These are phyloP conservation scores for Psittacula cyanocephala DNA, from an alignment of 2,113 vertebrate genomes.

Conservation along the genomic window DNA sequence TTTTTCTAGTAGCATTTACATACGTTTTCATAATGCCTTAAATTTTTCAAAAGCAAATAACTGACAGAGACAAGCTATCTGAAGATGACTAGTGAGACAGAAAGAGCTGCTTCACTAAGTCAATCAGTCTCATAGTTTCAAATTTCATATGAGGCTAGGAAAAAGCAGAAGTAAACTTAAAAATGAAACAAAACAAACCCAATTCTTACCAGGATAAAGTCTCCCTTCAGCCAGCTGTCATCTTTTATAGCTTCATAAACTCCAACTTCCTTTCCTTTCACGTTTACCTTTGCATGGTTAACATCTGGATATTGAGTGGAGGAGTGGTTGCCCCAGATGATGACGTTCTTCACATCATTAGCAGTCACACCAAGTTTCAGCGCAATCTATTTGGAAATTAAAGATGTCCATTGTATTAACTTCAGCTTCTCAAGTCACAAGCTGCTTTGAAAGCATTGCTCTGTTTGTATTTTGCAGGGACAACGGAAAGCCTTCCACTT, in stretches of 20 bases:
- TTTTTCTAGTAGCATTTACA: neutral
- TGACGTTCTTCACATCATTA: slow-evolving; percentile 91
- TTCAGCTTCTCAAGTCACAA: neutral
- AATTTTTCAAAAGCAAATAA: neutral
- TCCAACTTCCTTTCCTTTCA: slow-evolving; percentile 79
- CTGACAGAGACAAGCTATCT: neutral
- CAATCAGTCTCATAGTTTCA: neutral
- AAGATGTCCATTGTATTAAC: neutral
- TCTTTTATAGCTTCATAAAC: slow-evolving; percentile 90
- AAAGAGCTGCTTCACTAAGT: neutral
- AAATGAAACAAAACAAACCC: neutral
- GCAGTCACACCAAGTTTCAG: slow-evolving; percentile 85
- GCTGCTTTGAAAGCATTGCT: neutral
- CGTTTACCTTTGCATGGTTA: slow-evolving; percentile 85
- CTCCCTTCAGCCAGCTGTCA: slow-evolving; percentile 90
- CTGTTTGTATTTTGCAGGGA: neutral
- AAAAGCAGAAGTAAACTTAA: neutral
- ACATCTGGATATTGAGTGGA: slow-evolving; percentile 97
- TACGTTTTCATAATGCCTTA: neutral
- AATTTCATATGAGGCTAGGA: neutral
- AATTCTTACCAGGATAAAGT: slow-evolving; percentile 89
- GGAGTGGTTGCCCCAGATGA: slow-evolving; percentile 99
- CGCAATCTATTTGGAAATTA: slow-evolving; percentile 82
- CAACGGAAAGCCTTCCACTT: neutral
- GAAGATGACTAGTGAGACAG: neutral